Conservation (phyloP, 2,113 vertebrate genomes). For the Daboia siamensis region DNA sequence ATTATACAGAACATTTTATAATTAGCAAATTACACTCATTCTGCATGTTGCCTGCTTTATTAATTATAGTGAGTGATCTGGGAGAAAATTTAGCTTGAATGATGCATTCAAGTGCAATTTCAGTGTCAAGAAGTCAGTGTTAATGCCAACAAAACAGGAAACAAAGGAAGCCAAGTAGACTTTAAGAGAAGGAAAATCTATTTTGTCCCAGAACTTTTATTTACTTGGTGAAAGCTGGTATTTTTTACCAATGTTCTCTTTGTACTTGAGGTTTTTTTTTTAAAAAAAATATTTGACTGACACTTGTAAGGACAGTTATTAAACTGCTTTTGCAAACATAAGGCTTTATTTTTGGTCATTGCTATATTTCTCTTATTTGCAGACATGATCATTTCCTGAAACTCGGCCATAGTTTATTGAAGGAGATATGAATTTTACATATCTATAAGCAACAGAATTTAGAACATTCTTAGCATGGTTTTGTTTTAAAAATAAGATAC, state of each 20-base stretch:
- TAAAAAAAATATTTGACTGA: neutral
- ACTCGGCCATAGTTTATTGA: slow-evolving; percentile 45
- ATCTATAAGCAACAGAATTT: slow-evolving; percentile 30
- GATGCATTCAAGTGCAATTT: neutral
- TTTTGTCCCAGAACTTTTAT: neutral
- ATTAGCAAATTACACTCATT: slow-evolving; percentile 13
- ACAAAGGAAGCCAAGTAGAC: neutral
- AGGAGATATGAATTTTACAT: slow-evolving; percentile 35
- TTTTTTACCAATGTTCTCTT: neutral
- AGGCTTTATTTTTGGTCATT: slow-evolving; percentile 7
- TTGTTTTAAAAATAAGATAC: slow-evolving; percentile 29
- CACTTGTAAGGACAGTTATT: neutral
- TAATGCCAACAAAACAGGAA: neutral
- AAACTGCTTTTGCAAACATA: slow-evolving; percentile 18
- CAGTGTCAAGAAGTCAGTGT: neutral
- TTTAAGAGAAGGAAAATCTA: neutral
- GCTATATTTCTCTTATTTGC: slow-evolving; percentile 24
- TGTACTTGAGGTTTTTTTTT: neutral
- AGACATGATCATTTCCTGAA: slow-evolving; percentile 38
- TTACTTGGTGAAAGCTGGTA: neutral
- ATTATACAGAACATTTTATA: neutral
- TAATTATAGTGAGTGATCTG: neutral
- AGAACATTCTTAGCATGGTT: slow-evolving; percentile 27
- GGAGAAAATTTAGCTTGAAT: neutral
- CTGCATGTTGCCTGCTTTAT: slow-evolving; percentile 8